Evolutionary conservation across 2,113 vertebrate genomes (phyloP).

Genomic region (Echinops telfairi): DNA sequence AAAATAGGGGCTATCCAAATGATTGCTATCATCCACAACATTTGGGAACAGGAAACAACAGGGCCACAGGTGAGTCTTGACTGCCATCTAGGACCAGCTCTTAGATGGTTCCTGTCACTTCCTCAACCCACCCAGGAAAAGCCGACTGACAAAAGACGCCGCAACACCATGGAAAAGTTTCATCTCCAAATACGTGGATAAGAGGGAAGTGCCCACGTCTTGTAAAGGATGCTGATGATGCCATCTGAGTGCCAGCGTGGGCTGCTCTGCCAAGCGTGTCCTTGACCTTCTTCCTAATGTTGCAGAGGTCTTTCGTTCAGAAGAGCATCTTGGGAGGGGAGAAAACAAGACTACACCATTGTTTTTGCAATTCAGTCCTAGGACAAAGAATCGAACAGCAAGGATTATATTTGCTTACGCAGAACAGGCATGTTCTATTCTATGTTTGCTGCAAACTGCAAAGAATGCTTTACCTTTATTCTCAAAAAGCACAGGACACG

Average conservation of each 20-base stretch:
- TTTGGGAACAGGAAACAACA: slow-evolving; percentile 69
- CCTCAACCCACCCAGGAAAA: slow-evolving; percentile 56
- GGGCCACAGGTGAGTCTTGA: neutral
- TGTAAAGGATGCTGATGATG: slow-evolving; percentile 65
- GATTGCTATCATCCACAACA: slow-evolving; percentile 67
- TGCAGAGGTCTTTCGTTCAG: neutral
- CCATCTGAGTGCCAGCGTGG: slow-evolving; percentile 3
- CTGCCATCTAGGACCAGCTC: neutral
- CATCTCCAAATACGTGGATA: slow-evolving; percentile 53
- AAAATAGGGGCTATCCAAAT: slow-evolving; percentile 68
- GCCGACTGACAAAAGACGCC: slow-evolving; percentile 30
- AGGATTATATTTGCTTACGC: slow-evolving; percentile 47
- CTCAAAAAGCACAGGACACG: slow-evolving; percentile 23
- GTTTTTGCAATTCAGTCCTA: slow-evolving; percentile 7
- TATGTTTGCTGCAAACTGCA: neutral
- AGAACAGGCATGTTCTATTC: neutral
- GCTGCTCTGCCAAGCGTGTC: neutral
- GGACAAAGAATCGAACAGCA: neutral
- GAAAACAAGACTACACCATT: slow-evolving; percentile 19
- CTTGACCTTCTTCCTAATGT: slow-evolving; percentile 44
- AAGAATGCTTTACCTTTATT: slow-evolving; percentile 3
- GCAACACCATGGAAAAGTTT: slow-evolving; percentile 62
- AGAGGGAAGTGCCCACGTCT: slow-evolving; percentile 42
- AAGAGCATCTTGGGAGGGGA: neutral
- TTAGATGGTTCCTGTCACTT: slow-evolving; percentile 7